Evolutionary conservation across 2,113 vertebrate genomes (phyloP).

Genomic region (Crotalus viridis): DNA sequence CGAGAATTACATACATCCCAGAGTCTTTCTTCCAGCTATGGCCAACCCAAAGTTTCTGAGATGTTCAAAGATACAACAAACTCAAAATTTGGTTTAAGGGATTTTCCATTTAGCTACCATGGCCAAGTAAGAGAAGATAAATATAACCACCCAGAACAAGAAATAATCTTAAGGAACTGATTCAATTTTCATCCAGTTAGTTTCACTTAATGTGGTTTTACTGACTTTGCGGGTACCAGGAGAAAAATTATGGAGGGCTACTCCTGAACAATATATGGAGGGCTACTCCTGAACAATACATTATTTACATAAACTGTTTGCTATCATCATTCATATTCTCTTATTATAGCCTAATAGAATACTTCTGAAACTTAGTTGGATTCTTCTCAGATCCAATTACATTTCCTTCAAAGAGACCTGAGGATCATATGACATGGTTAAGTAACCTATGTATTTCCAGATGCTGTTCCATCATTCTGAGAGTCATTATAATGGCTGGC

Average conservation of each 20-base stretch:
- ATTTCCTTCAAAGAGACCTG: conserved; percentile 18
- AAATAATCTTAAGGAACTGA: background rate
- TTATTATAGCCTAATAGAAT: conserved; percentile 15
- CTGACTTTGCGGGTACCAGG: conserved; percentile 37
- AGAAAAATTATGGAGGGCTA: conserved; percentile 40
- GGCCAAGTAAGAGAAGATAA: background rate
- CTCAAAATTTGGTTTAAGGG: background rate
- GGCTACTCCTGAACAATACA: conserved; percentile 39
- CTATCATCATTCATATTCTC: background rate
- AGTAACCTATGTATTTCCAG: background rate
- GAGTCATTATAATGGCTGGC: background rate
- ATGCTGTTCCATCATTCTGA: background rate
- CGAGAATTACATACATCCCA: background rate
- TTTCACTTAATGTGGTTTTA: conserved; percentile 23
- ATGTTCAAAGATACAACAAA: background rate
- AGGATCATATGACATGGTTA: background rate
- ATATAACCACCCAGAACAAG: background rate
- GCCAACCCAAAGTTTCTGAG: background rate
- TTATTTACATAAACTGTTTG: conserved; percentile 36
- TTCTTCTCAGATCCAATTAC: background rate
- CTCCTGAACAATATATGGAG: conserved; percentile 38
- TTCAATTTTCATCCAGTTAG: conserved; percentile 22
- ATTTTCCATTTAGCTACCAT: background rate
- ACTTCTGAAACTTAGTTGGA: conserved; percentile 27
- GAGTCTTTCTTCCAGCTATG: background rate